Percentiles rank a stretch among this genome's conserved stretches.
phyloP scores from a whole-genome alignment of 2,113 vertebrate genomes.

The Burhinus bistriatus region DNA sequence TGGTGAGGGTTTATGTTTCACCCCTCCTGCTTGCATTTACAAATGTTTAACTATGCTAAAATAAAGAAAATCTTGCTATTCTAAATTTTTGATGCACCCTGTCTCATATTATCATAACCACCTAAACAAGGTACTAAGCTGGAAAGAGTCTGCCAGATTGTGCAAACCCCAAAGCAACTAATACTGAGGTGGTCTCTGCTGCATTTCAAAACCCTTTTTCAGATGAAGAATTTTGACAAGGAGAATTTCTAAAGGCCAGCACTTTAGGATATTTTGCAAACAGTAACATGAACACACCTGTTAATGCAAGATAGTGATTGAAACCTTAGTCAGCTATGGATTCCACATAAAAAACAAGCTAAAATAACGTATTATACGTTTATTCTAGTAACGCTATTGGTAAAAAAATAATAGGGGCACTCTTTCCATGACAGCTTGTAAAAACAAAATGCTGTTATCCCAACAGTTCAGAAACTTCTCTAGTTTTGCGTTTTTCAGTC shows the following conservation, averaged over 20 bases:
- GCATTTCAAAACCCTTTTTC: not conserved
- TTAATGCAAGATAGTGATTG: not conserved
- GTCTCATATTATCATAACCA: not conserved
- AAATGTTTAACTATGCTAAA: not conserved
- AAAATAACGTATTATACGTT: not conserved
- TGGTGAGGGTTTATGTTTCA: not conserved
- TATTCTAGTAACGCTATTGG: not conserved
- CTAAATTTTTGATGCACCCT: rapidly evolving
- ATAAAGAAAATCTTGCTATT: not conserved
- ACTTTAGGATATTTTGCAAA: not conserved
- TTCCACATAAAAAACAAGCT: not conserved
- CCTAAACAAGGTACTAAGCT: not conserved
- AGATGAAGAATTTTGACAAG: not conserved
- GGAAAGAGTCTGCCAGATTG: not conserved
- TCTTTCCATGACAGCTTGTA: not conserved
- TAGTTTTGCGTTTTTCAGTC: not conserved
- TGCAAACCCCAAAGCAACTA: not conserved
- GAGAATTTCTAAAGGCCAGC: not conserved
- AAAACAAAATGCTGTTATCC: not conserved
- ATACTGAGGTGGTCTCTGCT: not conserved
- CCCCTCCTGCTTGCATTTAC: not conserved
- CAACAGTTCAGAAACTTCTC: not conserved
- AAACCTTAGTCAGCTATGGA: not conserved
- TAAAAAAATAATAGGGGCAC: not conserved
- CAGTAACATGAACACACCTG: not conserved